These are phyloP conservation scores for Kryptopterus vitreolus DNA, from an alignment of 2,797 vertebrate species.

Conservation along the genomic window DNA sequence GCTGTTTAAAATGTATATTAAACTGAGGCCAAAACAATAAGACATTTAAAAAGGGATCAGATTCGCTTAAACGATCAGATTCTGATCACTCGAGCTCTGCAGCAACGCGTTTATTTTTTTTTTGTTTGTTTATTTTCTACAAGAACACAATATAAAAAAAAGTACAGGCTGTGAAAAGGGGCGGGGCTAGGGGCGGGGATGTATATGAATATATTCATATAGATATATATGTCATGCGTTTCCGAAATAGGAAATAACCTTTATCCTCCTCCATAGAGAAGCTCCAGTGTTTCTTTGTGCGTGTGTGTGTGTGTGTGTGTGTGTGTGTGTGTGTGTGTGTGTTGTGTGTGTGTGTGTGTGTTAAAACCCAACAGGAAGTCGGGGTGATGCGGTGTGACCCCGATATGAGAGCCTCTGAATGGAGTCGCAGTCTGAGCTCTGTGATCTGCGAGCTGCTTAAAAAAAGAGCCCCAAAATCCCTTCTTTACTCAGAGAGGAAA, in stretches of 20 bases:
- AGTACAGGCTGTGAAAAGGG: no score
- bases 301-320: conserved; percentile 22
- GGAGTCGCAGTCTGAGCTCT: conserved; percentile 67
- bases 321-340: conserved; percentile 13
- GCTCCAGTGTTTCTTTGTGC: conserved; percentile 30
- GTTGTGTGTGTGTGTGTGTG: conserved; percentile 11
- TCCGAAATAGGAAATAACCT: conserved; percentile 67
- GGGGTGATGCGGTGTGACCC: conserved; percentile 67
- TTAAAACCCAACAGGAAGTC: conserved; percentile 64
- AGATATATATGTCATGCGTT: not conserved
- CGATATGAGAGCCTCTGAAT: conserved; percentile 67
- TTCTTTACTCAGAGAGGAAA: conserved; percentile 46
- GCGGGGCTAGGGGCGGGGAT: not conserved
- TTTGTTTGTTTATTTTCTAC: no score
- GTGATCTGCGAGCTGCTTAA: conserved; percentile 68
- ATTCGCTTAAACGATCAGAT: not conserved
- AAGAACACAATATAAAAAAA: no score
- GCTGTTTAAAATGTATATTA: no score
- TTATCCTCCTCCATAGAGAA: conserved; percentile 52
- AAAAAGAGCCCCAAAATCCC: conserved; percentile 58
- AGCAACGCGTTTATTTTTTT: no score
- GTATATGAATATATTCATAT: no score
- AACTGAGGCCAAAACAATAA: no score
- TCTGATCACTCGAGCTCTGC: no score
- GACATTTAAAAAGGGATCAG: no score